Base-by-base conservation (phyloP, 2,797 vertebrate species). In the Sebastes variabilis region DNA sequence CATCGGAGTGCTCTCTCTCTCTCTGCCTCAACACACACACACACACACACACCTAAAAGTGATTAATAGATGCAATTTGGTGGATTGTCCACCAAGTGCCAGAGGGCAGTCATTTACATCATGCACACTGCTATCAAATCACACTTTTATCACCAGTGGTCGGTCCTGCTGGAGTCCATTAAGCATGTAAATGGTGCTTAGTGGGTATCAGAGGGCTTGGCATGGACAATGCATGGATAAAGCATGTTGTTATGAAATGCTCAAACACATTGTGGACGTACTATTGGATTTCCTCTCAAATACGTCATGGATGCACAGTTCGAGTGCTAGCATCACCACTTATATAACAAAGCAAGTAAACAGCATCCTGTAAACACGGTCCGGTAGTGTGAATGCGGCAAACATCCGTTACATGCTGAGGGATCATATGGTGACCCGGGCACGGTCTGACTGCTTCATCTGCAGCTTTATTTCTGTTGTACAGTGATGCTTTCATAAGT, bases 51-150 rank as follows among this genome's bases (percentile, higher is more conserved):
- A 80, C 36, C 60, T 81, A 66, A 81, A 62, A 76, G 49, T 87
- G 84, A 90, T 90, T 83, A 80, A 89, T 89, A 81, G 77, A 86
- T 89, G 85, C 71, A 75, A 38, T 88, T 86, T 85, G 62, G 54
- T 76, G 36, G 67, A 84, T 83, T 67, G 87, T 80, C 79, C 75
- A 56, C 18, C 56, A 59, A 29, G n/a, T 0, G 24, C 79, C 32
- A 3, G 2, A 60, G 78, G 72, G 38, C 66, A 49, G 55, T 75
- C 82, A 46, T 80, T 77, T 73, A 79, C 70, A 83, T 86, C 77
- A 77, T 46, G 18, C 1, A 66, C 74, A 6, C 59, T 5, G 66
- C 75, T 66, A 72, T 30, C 69, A 75, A 24, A 71, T 32, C 2
- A n/a, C 29, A 25, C 8, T 76, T 83, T 77, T 70, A 79, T 78